Conservation (phyloP, 2,888 invertebrate species). For the Creontiades dilutus region DNA sequence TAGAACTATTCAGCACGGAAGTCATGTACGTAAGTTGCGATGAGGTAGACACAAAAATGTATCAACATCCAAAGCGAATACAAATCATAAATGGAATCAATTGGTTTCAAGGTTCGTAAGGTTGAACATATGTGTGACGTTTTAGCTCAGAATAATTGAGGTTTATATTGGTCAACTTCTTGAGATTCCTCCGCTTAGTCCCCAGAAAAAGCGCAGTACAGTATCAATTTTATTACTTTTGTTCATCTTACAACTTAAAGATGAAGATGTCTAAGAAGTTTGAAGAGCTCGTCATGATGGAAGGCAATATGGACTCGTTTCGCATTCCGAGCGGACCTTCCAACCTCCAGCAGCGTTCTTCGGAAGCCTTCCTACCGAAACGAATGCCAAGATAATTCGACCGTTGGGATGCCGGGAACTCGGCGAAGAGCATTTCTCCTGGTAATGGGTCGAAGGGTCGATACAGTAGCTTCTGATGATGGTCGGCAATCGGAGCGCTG, state of each 20-base stretch:
- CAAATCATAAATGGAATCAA: too few species aligned
- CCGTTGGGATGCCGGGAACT: slow-evolving; percentile 50
- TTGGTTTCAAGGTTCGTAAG: too few species aligned
- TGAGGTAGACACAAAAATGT: too few species aligned
- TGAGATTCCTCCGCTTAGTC: too few species aligned
- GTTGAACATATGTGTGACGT: too few species aligned
- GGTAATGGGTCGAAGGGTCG: not conserved
- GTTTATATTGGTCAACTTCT: too few species aligned
- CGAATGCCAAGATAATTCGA: slow-evolving; percentile 63
- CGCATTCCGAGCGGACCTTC: slow-evolving; percentile 40
- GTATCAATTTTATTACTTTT: too few species aligned
- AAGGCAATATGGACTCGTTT: slow-evolving; percentile 36
- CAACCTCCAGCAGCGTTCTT: slow-evolving; percentile 39
- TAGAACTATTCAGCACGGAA: too few species aligned
- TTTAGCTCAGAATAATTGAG: too few species aligned
- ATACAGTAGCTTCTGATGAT: not conserved
- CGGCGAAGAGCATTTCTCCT: slow-evolving; percentile 16
- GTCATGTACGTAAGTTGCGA: too few species aligned
- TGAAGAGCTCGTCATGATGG: slow-evolving; percentile 27
- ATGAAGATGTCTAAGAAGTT: slow-evolving; percentile 35
- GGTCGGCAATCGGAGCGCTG: slow-evolving; percentile 19
- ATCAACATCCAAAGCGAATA: too few species aligned
- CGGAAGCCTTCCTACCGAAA: slow-evolving; percentile 19
- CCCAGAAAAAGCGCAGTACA: too few species aligned
- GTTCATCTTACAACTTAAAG: not conserved